Percentiles rank a stretch among this genome's conserved stretches.
Evolutionary conservation across 2,888 invertebrate genomes (phyloP).

Genomic region (Amaurobius ferox): DNA sequence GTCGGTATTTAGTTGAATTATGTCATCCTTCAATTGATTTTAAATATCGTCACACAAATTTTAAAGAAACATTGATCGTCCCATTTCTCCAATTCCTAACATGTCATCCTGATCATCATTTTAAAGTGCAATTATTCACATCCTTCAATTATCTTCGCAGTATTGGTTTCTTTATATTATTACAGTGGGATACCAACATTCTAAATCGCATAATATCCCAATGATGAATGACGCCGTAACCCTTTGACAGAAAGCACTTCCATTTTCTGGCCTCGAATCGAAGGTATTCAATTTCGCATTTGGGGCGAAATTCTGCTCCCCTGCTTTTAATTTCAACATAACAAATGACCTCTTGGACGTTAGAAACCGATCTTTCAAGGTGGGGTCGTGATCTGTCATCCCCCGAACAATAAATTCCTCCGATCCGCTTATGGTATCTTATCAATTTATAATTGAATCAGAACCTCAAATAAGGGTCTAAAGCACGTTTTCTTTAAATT

Average conservation of each 20-base stretch:
- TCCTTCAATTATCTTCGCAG: too few species aligned
- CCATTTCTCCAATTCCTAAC: too few species aligned
- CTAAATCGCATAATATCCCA: background rate
- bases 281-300: background rate
- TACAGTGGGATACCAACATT: background rate
- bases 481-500: too few species aligned
- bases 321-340: background rate
- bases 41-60: too few species aligned
- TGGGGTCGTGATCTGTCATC: background rate
- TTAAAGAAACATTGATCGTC: too few species aligned
- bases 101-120: too few species aligned
- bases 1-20: too few species aligned
- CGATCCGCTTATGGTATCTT: background rate
- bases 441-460: too few species aligned
- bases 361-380: background rate
- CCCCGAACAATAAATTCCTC: background rate
- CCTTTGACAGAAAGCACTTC: background rate
- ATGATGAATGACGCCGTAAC: background rate
- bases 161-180: background rate
- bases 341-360: background rate
- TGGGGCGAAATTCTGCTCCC: background rate
- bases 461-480: too few species aligned
- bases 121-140: too few species aligned
- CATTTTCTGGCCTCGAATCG: background rate
- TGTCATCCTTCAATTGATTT: too few species aligned